Evolutionary conservation across 2,113 vertebrate genomes (phyloP), one percentile per base, ranked within the genome.

Genomic region (Sylvietta virens): DNA sequence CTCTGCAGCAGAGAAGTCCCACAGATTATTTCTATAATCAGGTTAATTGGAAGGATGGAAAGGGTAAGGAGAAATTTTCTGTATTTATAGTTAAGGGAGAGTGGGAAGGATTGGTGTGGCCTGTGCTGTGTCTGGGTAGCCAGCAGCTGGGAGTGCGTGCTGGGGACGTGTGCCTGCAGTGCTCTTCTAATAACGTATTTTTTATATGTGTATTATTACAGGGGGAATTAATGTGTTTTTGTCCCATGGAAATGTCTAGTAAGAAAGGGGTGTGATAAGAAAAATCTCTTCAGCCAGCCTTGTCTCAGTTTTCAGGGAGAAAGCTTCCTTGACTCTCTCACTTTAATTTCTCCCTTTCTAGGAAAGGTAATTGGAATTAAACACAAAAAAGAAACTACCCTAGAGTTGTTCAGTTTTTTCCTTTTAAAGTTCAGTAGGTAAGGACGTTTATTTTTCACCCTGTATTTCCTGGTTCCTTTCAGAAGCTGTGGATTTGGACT

Each of bases 381-480:
- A 50, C 5, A 17, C 10, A 19, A 40, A 44, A 47, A 31, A 84
- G 33, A 84, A 67, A 37, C 30, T 56, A n/a, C 15, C 11, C 5
- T n/a, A 8, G 9, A 0, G 1, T 11, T 61, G n/a, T 27, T 60
- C 11, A 8, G 2, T 22, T 31, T 74, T 57, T 51, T 31, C 4
- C 22, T 61, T 51, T 40, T 48, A 7, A 37, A n/a, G 27, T 48
- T 82, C 27, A 35, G 0, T 44, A 44, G 27, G 15, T 58, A 13
- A 45, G 33, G 30, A 8, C 0, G 0, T 48, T 70, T 31, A 17
- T 57, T 79, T 70, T 39, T 31, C 66, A 26, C 15, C n/a, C 11
- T 76, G 2, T 26, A 2, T 81, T 88, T 83, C 27, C 60, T 74
- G 15, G 5, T 37, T 81, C 35, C n/a, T 69, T 74, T 48, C 23